Evolutionary conservation across 2,888 invertebrate genomes (phyloP), one percentile per base, ranked within the genome.

Genomic region (Phengaris arion): DNA sequence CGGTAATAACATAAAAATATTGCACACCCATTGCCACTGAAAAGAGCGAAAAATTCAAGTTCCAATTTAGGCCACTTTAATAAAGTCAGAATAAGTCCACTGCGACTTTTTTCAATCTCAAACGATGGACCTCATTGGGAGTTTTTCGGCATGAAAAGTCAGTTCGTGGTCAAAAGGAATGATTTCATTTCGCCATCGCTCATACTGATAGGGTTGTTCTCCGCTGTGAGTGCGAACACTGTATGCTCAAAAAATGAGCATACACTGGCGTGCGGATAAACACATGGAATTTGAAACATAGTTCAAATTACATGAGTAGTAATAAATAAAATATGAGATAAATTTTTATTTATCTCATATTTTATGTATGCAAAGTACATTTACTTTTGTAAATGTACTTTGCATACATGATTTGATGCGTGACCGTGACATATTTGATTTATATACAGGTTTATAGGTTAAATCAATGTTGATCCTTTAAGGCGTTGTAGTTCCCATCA

Each of bases 81-180:
- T 57, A 57, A 74, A 57, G 74, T 74, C 57, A 13, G 57, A 74
- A 74, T 74, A 59, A 59, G 74, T 74, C 72, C 72, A 22, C 52
- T 68, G 68, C 68, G 68, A 68, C 68, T 54, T 45, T 74, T 74
- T 70, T 52, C 57, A 76, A 76, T 73, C 46, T 69, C 69, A 78
- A 77, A 78, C 73, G 69, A 69, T 76, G 74, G 76, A 77, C 76
- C 76, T 77, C 77, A 79, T 80, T 85, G 84, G 83, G 85, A 85
- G 85, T 87, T 89, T 87, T 87, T 87, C 85, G 82, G 79, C 83
- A 81, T 81, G 81, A 85, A 84, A 82, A 86, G 86, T 86, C 85
- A 85, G 87, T 85, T 83, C 81, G 84, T 84, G 86, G 88, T 89
- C 87, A 88, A 89, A 89, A 87, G 86, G 87, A 88, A 87, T 87